A percentile compares a stretch with the other conserved stretches of the same genome.
Evolutionary conservation across 2,113 vertebrate genomes (phyloP).

Genomic region (Sakesphorus luctuosus): DNA sequence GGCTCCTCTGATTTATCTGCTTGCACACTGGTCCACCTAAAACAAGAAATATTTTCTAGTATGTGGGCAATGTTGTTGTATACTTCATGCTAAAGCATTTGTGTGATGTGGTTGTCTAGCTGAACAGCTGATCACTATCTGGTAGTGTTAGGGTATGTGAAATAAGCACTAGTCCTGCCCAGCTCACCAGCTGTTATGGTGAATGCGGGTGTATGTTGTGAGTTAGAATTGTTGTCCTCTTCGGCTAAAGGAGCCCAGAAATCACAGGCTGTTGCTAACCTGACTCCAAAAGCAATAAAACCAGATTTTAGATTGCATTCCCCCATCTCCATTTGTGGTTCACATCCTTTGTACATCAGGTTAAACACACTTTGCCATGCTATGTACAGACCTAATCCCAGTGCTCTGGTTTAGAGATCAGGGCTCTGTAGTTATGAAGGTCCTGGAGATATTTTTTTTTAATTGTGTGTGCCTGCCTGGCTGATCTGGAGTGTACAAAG

Average conservation of each 20-base stretch:
- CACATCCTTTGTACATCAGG: not conserved
- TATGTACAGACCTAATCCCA: not conserved
- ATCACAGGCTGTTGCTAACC: not conserved
- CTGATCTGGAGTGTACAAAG: not conserved
- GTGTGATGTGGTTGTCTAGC: not conserved
- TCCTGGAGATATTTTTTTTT: not conserved
- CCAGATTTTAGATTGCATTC: not conserved
- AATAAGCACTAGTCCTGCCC: not conserved
- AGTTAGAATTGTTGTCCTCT: fast-evolving
- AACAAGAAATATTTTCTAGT: not conserved
- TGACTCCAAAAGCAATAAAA: not conserved
- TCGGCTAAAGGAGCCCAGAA: not conserved
- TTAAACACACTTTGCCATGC: not conserved
- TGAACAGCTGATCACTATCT: not conserved
- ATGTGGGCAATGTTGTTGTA: not conserved
- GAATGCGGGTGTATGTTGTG: not conserved
- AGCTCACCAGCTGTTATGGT: not conserved
- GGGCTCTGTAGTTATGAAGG: not conserved
- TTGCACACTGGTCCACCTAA: not conserved
- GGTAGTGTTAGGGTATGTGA: not conserved
- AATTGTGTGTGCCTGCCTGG: not conserved
- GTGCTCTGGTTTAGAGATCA: not conserved
- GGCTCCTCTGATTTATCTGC: not conserved
- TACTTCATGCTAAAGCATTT: not conserved
- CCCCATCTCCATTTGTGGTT: not conserved